Evolutionary conservation across 2,797 vertebrate species (phyloP), one percentile per base, ranked within the genome.

Genomic region (Odontamblyopus lacepedii): DNA sequence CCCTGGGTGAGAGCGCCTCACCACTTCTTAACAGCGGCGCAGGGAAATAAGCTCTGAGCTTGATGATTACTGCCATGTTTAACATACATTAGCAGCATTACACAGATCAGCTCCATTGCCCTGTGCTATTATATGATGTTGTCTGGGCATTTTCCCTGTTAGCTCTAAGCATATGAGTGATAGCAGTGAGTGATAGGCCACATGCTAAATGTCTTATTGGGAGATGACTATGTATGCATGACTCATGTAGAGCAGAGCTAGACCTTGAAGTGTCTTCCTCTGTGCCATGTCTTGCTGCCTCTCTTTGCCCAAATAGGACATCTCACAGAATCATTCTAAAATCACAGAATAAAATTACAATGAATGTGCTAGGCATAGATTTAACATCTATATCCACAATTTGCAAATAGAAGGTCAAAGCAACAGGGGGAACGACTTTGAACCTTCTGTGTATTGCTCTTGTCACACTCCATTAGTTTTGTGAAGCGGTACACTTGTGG

Each of bases 1-100:
- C 98, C 91, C 93, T 99, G 95, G 98, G 98, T 99, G 96, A 78
- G 91, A 89, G 69, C n/a, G 72, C 73, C 76, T 76, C 29, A 50
- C 78, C 73, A 51, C 79, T 50, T 77, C 81, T 73, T 67, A 83
- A 72, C 81, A 78, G 69, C 81, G 83, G 87, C 85, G 75, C 79
- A 41, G 77, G 72, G 82, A 87, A 80, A 87, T 75, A 75, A 78
- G 56, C 79, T 80, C 65, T 77, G 51, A 85, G 81, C 78, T 71
- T 79, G 83, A 83, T 78, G 80, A 88, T 77, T 83, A 81, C 78
- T 69, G 74, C 73, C 63, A 78, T 67, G 61, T 85, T 88, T 80
- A 77, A 73, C 76, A 71, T 67, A 78, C 53, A 80, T 64, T 29
- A 55, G 73, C 68, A 30, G 38, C 64, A 71, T 76, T 19, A 61